These are phyloP conservation scores for Zenarchopterus dispar DNA, from an alignment of 2,797 vertebrate species.

Conservation along the genomic window DNA sequence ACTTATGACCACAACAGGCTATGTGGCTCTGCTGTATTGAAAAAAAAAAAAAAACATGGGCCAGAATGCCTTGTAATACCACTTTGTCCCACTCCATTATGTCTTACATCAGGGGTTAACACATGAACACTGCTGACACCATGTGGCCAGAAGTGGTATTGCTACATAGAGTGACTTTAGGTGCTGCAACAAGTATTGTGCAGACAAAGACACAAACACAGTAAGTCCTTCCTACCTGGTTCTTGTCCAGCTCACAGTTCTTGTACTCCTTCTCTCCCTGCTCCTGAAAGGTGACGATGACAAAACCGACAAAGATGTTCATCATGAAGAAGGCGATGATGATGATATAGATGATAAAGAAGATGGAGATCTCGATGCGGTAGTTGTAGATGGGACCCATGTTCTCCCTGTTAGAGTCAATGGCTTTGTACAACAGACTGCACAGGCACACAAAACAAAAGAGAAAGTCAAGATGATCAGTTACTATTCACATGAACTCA, in stretches of 20 bases:
- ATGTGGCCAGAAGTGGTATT: too few relatives aligned
- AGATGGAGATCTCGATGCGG: constrained; percentile 97
- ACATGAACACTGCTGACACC: too few relatives aligned
- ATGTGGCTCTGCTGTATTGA: too few relatives aligned
- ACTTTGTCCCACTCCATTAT: too few relatives aligned
- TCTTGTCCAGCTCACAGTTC: constrained; percentile 99
- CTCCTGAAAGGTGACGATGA: constrained; percentile 99
- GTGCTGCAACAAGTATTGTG: too few relatives aligned
- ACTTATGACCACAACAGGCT: too few relatives aligned
- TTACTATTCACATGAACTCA: neutral
- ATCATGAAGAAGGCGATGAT: constrained; percentile 99
- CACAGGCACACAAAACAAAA: constrained; percentile 28
- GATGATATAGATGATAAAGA: constrained; percentile 99
- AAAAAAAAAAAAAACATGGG: too few relatives aligned
- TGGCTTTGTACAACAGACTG: constrained; percentile 95
- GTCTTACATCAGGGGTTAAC: too few relatives aligned
- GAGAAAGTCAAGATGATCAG: neutral
- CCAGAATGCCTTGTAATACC: too few relatives aligned
- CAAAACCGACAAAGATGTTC: constrained; percentile 99
- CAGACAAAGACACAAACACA: neutral
- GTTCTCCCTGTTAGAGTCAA: constrained; percentile 95
- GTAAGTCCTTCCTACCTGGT: constrained; percentile 86
- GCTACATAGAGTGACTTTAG: too few relatives aligned
- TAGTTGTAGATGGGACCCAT: constrained; percentile 96
- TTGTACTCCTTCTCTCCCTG: constrained; percentile 99